phyloP scores from a whole-genome alignment of 2,888 invertebrate genomes.

The Nymphalis polychloros region DNA sequence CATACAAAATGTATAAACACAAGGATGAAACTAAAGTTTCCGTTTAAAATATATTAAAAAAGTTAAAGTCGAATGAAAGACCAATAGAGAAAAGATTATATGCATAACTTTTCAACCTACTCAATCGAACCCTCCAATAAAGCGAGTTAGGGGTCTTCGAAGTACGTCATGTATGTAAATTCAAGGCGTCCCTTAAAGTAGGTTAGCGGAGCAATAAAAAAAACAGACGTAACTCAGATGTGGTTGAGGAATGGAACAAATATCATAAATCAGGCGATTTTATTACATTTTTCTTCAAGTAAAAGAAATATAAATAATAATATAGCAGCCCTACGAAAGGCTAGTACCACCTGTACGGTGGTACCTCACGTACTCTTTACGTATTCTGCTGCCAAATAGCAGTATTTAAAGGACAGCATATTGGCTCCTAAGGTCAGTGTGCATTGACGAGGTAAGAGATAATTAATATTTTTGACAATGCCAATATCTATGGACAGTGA shows the following conservation, averaged over 20 bases:
- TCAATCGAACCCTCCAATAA: constrained; percentile 31
- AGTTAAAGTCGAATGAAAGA: constrained; percentile 1
- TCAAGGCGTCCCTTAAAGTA: constrained; percentile 24
- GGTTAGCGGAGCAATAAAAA: constrained; percentile 31
- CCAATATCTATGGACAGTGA: too few relatives aligned
- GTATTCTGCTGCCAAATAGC: too few relatives aligned
- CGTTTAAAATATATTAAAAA: constrained; percentile 2
- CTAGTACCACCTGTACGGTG: too few relatives aligned
- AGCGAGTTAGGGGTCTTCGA: constrained; percentile 24
- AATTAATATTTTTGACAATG: too few relatives aligned
- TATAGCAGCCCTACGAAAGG: too few relatives aligned
- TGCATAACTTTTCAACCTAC: constrained; percentile 18
- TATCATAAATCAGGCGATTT: constrained; percentile 7
- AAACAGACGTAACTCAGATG: constrained; percentile 27
- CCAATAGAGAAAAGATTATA: constrained; percentile 17
- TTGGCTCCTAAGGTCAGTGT: too few relatives aligned
- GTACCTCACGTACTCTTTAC: too few relatives aligned
- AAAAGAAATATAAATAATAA: too few relatives aligned
- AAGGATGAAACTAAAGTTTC: not conserved
- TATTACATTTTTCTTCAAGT: too few relatives aligned
- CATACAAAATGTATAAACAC: not conserved
- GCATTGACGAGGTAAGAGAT: too few relatives aligned
- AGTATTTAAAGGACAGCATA: too few relatives aligned
- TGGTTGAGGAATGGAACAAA: constrained; percentile 22
- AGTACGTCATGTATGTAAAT: constrained; percentile 18